Evolutionary conservation across 1,140 invertebrate genomes (phyloP).

Genomic region (Odontomachus brunneus): DNA sequence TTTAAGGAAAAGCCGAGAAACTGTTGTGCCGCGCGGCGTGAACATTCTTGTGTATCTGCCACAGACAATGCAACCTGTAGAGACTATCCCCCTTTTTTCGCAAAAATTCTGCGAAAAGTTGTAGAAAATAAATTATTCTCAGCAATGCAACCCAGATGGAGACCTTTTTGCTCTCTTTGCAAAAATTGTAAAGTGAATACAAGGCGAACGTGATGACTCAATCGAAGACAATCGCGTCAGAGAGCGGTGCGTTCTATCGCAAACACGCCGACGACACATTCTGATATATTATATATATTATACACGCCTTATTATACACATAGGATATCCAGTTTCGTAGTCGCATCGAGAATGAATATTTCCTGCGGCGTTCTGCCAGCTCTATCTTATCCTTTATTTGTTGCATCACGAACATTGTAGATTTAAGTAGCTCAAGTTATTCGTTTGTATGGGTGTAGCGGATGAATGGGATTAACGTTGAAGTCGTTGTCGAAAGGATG

Average conservation of each 20-base stretch:
- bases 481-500: not conserved
- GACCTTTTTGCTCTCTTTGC: too few species aligned
- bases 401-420: slow-evolving; percentile 19
- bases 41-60: not conserved
- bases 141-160: too few species aligned
- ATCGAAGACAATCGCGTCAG: slow-evolving; percentile 4
- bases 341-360: slow-evolving; percentile 23
- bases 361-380: slow-evolving; percentile 4
- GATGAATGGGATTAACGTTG: slow-evolving; percentile 13
- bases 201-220: not conserved
- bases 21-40: too few species aligned
- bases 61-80: not conserved
- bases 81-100: too few species aligned
- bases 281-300: not conserved
- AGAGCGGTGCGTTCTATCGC: slow-evolving; percentile 29
- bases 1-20: not conserved
- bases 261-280: not conserved
- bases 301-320: not conserved
- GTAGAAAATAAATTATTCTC: too few species aligned
- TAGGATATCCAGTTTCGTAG: slow-evolving; percentile 16
- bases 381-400: slow-evolving; percentile 8
- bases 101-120: too few species aligned
- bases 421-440: slow-evolving; percentile 32
- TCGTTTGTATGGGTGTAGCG: not conserved
- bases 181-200: not conserved